A percentile compares a stretch with the other conserved stretches of the same genome.
Evolutionary conservation across 2,113 vertebrate species (phyloP).

Genomic region (Peromyscus leucopus): DNA sequence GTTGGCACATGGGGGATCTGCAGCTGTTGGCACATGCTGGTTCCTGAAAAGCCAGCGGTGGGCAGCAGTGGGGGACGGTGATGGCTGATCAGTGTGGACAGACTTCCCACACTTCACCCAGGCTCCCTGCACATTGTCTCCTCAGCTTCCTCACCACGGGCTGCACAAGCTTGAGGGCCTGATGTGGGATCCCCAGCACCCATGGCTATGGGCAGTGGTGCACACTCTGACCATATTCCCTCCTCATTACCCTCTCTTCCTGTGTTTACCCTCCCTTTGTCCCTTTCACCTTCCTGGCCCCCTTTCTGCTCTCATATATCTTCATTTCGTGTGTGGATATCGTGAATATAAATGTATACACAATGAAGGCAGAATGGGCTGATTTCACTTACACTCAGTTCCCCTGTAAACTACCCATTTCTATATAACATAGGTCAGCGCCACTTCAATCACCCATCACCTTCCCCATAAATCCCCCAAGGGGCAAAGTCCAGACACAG

Average conservation of each 20-base stretch:
- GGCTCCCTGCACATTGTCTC: neutral
- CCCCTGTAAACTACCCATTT: neutral
- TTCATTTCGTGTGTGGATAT: neutral
- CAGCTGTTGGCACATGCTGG: neutral
- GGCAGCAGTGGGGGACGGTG: fast-evolving
- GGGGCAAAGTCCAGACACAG: neutral
- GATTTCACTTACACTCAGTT: neutral
- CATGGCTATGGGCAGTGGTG: neutral
- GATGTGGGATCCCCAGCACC: neutral
- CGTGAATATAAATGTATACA: neutral
- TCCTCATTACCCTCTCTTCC: neutral
- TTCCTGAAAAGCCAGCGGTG: neutral
- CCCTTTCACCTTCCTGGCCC: neutral
- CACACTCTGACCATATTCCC: too few species aligned
- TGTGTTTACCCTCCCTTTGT: neutral
- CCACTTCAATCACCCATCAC: neutral
- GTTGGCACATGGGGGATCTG: neutral
- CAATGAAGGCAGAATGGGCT: neutral
- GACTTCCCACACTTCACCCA: neutral
- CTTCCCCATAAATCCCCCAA: neutral
- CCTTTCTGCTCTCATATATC: neutral
- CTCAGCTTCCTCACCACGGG: neutral
- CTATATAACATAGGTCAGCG: neutral
- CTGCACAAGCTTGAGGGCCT: too few species aligned
- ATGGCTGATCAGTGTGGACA: neutral